Base-by-base conservation (phyloP, 2,888 invertebrate genomes). In the Dolichopus griseipennis region DNA sequence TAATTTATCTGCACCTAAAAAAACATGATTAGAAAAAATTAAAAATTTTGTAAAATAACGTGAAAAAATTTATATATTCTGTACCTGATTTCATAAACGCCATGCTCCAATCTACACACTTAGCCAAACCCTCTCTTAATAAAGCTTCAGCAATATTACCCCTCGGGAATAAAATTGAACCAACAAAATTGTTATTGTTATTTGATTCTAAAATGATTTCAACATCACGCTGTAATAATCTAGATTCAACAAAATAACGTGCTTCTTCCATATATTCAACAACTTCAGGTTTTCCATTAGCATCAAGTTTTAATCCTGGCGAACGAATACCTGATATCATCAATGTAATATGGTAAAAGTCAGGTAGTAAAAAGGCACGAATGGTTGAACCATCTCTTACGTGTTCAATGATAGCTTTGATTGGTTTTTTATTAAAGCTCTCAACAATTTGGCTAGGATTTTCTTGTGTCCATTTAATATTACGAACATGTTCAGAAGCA, bases 311-410 rank as follows among this genome's bases (percentile, higher is more conserved):
- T 68, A 93, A 90, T 68, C 91, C 87, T 7, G 91, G 91, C 76
- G 92, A 92, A 76, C 91, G 84, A 73, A 99, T 95, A 70, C 99
- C 99, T 66, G 97, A 93, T 72, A 99, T 88, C 92, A 97, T 96
- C 69, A 99, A 81, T 0, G 96, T 98, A 69, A 98, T 88, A 77
- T 95, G 92, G 74, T 94, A 89, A 81, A 89, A 95, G 70, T 92
- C 92, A 1, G 97, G 97, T 68, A 97, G 82, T 15, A 99, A 84
- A 76, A 97, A 92, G 4, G 93, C 91, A 72, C 97, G 87, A 18
- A 97, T 89, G 1, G 98, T 98, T 43, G 96, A 96, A 0, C 98
- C 98, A 82, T 99, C 98, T 68, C 97, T 87, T 0, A 99, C 97
- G 84, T 97, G 95, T 79, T 99, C 99, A 74, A 99, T 91, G 69